A percentile compares a stretch with the other conserved stretches of the same genome.
These are phyloP conservation scores for Acinonyx jubatus DNA, from an alignment of 2,113 vertebrate species.

Conservation along the genomic window DNA sequence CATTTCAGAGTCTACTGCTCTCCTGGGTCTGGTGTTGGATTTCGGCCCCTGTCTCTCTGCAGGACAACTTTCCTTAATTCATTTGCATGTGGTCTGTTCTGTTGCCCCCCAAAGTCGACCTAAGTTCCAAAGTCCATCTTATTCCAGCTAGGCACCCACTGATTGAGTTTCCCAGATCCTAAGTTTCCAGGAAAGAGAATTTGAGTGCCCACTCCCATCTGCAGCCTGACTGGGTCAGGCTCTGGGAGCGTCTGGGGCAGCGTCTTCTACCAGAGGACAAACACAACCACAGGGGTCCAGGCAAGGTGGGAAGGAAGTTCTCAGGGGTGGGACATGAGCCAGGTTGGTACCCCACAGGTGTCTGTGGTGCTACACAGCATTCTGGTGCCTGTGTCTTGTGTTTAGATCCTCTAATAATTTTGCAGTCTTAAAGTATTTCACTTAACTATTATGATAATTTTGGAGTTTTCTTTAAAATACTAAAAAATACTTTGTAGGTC, in stretches of 20 bases:
- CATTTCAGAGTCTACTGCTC: background rate
- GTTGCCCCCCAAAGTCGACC: background rate
- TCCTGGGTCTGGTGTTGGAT: background rate
- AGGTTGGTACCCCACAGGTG: rapidly evolving
- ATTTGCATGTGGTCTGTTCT: rapidly evolving
- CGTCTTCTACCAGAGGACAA: background rate
- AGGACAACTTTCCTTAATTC: background rate
- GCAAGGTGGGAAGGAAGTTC: background rate
- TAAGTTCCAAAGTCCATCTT: background rate
- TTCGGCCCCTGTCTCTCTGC: background rate
- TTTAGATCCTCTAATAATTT: background rate
- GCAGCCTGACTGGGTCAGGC: background rate
- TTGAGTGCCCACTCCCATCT: background rate
- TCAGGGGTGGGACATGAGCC: background rate
- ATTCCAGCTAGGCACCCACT: background rate
- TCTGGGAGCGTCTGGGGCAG: background rate
- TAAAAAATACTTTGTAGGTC: slow-evolving; percentile 2
- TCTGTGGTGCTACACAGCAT: rapidly evolving
- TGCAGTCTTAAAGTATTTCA: background rate
- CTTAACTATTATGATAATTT: background rate
- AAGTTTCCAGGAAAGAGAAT: background rate
- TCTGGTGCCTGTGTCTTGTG: background rate
- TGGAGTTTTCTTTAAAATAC: background rate
- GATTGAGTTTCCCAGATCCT: background rate
- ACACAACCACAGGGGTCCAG: background rate